Percentiles rank a stretch among this genome's conserved stretches.
phyloP scores from a whole-genome alignment of 2,113 vertebrate species.

The Thymallus thymallus region DNA sequence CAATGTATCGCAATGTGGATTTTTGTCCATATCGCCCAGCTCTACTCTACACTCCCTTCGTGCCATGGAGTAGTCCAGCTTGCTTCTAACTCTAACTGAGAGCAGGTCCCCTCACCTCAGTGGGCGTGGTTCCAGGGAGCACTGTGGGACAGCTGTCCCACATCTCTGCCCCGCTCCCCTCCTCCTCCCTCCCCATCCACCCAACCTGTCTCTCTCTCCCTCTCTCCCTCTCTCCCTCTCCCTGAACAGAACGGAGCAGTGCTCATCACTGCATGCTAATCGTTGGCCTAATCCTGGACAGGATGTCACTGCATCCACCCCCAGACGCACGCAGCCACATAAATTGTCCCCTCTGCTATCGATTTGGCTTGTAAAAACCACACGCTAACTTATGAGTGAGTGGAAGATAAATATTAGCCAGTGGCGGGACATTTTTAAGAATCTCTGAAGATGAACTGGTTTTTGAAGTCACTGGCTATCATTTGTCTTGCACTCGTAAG shows the following conservation, averaged over 20 bases:
- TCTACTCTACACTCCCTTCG: background rate
- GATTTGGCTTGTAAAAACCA: slow-evolving; percentile 36
- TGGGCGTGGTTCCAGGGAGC: slow-evolving; percentile 15
- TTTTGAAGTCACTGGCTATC: slow-evolving; percentile 21
- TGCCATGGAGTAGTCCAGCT: background rate
- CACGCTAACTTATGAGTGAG: slow-evolving; percentile 43
- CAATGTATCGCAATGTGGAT: too few relatives aligned
- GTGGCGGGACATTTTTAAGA: slow-evolving; percentile 22
- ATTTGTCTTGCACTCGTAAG: too few relatives aligned
- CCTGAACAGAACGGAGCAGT: slow-evolving; percentile 2
- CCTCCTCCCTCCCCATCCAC: background rate
- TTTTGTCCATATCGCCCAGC: background rate
- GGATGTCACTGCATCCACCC: slow-evolving; percentile 27
- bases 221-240: background rate
- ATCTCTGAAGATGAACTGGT: slow-evolving; percentile 11
- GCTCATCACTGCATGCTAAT: slow-evolving; percentile 37
- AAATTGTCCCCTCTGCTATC: slow-evolving; percentile 36
- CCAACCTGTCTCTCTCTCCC: background rate
- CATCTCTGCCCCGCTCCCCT: background rate
- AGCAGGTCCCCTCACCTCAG: background rate
- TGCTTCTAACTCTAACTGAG: background rate
- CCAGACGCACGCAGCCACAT: slow-evolving; percentile 33
- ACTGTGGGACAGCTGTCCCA: slow-evolving; percentile 18
- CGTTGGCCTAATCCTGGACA: slow-evolving; percentile 41
- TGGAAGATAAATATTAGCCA: background rate